These are phyloP conservation scores for Miniopterus natalensis DNA, from an alignment of 2,113 vertebrate genomes.

Conservation along the genomic window DNA sequence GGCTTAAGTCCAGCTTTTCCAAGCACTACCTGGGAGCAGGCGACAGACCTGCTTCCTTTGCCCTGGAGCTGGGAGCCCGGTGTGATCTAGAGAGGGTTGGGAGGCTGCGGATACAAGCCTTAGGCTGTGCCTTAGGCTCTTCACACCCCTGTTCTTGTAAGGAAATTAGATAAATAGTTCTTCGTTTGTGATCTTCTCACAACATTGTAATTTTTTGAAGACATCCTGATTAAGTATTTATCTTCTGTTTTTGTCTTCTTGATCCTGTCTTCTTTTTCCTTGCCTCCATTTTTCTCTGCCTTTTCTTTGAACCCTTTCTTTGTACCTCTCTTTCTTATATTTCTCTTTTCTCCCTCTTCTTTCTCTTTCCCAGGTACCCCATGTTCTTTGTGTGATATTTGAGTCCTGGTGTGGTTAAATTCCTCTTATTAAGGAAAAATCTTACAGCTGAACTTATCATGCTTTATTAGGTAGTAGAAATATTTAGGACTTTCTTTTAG, in stretches of 20 bases:
- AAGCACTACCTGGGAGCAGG: background rate
- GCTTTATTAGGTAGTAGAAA: background rate
- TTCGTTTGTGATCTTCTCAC: background rate
- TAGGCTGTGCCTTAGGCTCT: background rate
- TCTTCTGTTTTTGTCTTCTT: background rate
- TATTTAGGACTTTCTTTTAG: background rate
- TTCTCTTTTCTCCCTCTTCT: background rate
- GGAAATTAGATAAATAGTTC: background rate
- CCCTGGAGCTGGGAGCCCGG: background rate
- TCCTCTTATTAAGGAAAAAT: conserved; percentile 23
- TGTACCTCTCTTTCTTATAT: background rate
- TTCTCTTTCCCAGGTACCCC: background rate
- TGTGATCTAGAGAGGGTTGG: background rate
- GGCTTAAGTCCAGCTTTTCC: background rate
- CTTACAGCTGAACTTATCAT: background rate
- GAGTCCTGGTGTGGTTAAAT: background rate
- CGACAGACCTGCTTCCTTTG: background rate
- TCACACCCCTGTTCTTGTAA: background rate
- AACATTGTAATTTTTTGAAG: background rate
- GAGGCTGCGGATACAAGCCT: background rate
- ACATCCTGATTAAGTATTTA: background rate
- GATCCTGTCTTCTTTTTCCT: background rate
- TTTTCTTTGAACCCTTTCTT: background rate
- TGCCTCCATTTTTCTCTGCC: background rate
- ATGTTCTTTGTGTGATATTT: conserved; percentile 36